Percentiles rank a stretch among this genome's conserved stretches.
phyloP scores from a whole-genome alignment of 1,140 invertebrate genomes.

The Popillia japonica region DNA sequence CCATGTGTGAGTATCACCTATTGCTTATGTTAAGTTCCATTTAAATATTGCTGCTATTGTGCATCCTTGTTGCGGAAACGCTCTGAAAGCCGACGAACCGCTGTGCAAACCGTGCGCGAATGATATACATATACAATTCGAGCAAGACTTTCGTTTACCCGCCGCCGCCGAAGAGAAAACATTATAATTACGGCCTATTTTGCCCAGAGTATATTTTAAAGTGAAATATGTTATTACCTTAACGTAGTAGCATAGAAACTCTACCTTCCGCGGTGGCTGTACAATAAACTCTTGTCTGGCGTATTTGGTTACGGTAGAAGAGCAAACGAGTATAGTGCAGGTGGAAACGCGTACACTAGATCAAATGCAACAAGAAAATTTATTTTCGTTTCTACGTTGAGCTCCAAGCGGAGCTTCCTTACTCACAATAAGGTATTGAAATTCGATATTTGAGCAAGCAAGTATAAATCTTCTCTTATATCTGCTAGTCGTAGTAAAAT shows the following conservation, averaged over 20 bases:
- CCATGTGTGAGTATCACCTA: constrained; percentile 27
- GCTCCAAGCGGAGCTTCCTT: too few species aligned
- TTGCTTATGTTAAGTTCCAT: constrained; percentile 20
- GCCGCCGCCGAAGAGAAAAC: constrained; percentile 22
- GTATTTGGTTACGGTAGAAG: constrained; percentile 23
- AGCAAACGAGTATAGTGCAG: not conserved
- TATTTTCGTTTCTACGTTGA: not conserved
- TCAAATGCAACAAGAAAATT: not conserved
- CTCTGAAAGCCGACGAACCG: constrained; percentile 12
- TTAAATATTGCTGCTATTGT: constrained; percentile 36
- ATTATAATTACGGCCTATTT: constrained; percentile 36
- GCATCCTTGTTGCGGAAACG: constrained; percentile 31
- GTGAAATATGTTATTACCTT: constrained; percentile 38
- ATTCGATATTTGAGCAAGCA: too few species aligned
- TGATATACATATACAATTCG: constrained; percentile 25
- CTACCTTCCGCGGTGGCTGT: constrained; percentile 24
- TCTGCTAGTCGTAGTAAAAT: too few species aligned
- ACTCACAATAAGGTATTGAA: too few species aligned
- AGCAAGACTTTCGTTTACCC: constrained; percentile 7
- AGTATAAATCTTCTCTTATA: too few species aligned
- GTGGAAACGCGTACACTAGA: not conserved
- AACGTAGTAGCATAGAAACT: constrained; percentile 33
- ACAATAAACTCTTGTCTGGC: constrained; percentile 29
- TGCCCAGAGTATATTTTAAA: constrained; percentile 28
- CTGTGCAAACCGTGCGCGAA: not conserved